phyloP scores from a whole-genome alignment of 2,797 vertebrate genomes.

The Astyanax mexicanus region DNA sequence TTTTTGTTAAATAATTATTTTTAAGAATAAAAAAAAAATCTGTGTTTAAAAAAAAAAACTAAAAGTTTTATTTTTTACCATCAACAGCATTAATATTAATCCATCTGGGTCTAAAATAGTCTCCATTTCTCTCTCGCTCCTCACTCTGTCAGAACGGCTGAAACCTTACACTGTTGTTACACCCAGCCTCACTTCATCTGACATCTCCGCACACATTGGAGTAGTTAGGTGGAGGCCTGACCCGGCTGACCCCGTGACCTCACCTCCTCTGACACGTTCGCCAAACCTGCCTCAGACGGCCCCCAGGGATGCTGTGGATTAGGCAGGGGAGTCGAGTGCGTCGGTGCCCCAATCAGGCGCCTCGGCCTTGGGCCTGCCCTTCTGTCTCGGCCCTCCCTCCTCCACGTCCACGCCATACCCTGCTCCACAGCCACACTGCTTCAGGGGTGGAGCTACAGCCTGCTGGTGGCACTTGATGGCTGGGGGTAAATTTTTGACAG shows the following conservation, averaged over 20 bases:
- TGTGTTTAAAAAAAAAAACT: background rate
- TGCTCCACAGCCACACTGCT: background rate
- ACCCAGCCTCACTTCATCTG: conserved; percentile 46
- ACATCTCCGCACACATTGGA: conserved; percentile 68
- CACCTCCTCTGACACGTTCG: conserved; percentile 45
- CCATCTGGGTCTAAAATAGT: conserved; percentile 3
- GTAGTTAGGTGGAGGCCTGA: conserved; percentile 62
- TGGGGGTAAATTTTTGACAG: background rate
- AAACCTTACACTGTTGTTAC: conserved; percentile 67
- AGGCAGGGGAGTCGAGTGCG: conserved; percentile 26
- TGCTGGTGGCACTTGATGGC: conserved; percentile 8
- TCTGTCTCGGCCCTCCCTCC: too few relatives aligned
- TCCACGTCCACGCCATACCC: background rate
- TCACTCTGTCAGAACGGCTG: conserved; percentile 39
- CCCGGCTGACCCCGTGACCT: conserved; percentile 60
- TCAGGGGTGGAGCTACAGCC: background rate
- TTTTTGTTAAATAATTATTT: background rate
- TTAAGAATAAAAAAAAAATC: too few relatives aligned
- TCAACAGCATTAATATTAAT: background rate
- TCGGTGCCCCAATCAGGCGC: background rate
- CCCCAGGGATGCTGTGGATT: conserved; percentile 52
- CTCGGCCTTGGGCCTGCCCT: conserved; percentile 14
- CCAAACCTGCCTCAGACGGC: conserved; percentile 38
- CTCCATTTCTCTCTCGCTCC: conserved; percentile 10
- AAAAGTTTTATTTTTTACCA: background rate